These are phyloP conservation scores for Taurulus bubalis DNA, from an alignment of 2,113 vertebrate species.

Conservation along the genomic window DNA sequence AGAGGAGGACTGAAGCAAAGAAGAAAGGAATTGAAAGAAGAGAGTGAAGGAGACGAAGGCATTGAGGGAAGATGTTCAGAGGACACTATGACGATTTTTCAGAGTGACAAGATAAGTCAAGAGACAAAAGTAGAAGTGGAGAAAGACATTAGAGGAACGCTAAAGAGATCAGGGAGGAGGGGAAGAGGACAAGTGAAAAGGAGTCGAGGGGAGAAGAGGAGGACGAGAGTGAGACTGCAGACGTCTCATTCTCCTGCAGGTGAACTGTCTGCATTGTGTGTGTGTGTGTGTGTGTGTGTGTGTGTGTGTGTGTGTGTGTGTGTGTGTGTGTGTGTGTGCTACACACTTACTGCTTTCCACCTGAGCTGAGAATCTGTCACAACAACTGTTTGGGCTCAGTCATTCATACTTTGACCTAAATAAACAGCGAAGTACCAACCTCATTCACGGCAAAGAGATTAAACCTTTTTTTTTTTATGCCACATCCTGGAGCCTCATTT, in stretches of 20 bases:
- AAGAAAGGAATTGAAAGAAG: background rate
- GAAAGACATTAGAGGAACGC: background rate
- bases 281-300: too few relatives aligned
- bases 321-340: background rate
- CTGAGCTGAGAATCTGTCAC: background rate
- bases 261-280: constrained; percentile 3
- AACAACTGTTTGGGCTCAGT: constrained; percentile 2
- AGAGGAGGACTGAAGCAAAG: too few relatives aligned
- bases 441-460: background rate
- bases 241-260: constrained; percentile 20
- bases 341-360: background rate
- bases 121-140: background rate
- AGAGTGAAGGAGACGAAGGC: background rate
- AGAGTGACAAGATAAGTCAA: background rate
- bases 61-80: background rate
- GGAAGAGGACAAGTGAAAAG: too few relatives aligned
- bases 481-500: background rate
- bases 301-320: too few relatives aligned
- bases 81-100: background rate
- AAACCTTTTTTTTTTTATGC: background rate
- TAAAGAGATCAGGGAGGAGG: background rate
- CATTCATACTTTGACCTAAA: constrained; percentile 31
- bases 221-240: constrained; percentile 1
- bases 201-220: background rate
- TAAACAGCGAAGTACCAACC: constrained; percentile 22